Conservation (phyloP, 2,113 vertebrate species). For the Peromyscus californicus region DNA sequence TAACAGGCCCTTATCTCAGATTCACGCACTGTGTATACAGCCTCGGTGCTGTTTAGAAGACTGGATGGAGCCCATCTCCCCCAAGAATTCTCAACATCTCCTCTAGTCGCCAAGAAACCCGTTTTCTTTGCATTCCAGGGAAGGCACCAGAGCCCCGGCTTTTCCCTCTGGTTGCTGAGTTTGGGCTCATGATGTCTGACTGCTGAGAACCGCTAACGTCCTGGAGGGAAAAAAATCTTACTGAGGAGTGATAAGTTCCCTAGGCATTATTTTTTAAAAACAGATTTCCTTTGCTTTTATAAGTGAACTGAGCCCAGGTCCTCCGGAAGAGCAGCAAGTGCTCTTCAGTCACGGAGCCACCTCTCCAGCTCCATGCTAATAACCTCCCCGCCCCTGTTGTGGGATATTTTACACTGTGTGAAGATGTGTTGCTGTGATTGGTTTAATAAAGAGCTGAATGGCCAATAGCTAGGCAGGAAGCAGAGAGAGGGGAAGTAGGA, state of each 20-base stretch:
- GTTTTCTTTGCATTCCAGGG: constrained; percentile 1
- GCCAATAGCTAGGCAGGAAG: not conserved
- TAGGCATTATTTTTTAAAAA: not conserved
- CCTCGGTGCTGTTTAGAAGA: constrained; percentile 42
- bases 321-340: not conserved
- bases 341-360: not conserved
- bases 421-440: not conserved
- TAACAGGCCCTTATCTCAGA: constrained; percentile 56
- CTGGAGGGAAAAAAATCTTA: not conserved
- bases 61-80: constrained; percentile 47
- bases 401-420: not conserved
- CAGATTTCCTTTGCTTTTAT: not conserved
- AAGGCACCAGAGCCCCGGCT: not conserved
- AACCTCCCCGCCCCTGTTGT: no score
- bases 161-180: not conserved
- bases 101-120: constrained; percentile 47
- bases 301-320: not conserved
- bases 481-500: not conserved
- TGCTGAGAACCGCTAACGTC: constrained; percentile 12
- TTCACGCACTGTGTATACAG: not conserved
- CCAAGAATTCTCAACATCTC: not conserved
- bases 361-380: no score
- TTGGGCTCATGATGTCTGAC: not conserved
- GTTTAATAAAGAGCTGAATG: not conserved
- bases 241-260: not conserved